Evolutionary conservation across 2,888 invertebrate species (phyloP).

Genomic region (Epistrophella euchroma): DNA sequence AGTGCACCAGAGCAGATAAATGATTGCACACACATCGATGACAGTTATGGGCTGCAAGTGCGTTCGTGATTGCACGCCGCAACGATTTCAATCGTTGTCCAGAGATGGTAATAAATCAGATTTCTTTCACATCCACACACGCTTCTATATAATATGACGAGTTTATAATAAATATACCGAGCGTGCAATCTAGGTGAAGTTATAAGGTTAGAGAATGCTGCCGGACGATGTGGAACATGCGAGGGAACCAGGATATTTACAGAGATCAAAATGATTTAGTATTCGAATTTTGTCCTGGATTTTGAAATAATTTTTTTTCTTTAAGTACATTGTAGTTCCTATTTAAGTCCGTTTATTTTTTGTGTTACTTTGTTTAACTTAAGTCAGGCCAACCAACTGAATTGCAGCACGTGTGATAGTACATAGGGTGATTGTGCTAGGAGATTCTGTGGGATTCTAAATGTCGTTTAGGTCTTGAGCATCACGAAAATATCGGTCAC

Average conservation of each 20-base stretch:
- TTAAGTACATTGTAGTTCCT: too few relatives aligned
- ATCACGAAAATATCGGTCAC: constrained; percentile 67
- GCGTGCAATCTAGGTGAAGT: constrained; percentile 25
- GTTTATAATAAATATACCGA: background rate
- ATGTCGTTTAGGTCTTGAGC: constrained; percentile 31
- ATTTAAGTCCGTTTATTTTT: constrained; percentile 3
- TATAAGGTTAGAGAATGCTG: constrained; percentile 18
- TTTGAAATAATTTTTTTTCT: constrained; percentile 25
- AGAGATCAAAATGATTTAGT: constrained; percentile 59
- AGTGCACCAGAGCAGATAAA: constrained; percentile 50
- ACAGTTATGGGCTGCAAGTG: constrained; percentile 68
- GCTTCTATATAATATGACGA: background rate
- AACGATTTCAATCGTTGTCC: constrained; percentile 56
- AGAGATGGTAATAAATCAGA: constrained; percentile 61
- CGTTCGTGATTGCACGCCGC: constrained; percentile 69
- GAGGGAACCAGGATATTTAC: constrained; percentile 59
- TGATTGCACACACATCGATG: constrained; percentile 62
- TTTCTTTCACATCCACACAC: constrained; percentile 25
- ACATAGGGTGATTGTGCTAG: constrained; percentile 16
- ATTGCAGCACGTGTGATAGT: constrained; percentile 55
- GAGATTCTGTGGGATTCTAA: constrained; percentile 20
- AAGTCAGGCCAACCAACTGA: constrained; percentile 1
- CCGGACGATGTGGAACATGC: constrained; percentile 31
- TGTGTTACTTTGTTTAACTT: background rate
- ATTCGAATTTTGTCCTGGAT: constrained; percentile 70